A percentile compares a stretch with the other conserved stretches of the same genome.
phyloP scores from a whole-genome alignment of 2,888 invertebrate genomes.

The Sarcophaga variegata region DNA sequence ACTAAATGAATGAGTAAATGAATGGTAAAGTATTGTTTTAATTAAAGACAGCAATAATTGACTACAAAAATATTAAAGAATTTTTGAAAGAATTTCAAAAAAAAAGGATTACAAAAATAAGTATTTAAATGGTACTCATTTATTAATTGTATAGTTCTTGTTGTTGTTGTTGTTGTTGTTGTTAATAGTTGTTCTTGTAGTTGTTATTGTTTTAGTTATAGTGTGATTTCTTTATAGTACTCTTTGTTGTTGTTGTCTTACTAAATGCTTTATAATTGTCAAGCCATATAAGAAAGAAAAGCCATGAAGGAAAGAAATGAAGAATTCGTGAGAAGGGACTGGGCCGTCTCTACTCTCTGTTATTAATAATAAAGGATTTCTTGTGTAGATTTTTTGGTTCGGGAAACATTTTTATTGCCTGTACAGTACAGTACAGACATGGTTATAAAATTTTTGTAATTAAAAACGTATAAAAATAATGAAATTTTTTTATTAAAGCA shows the following conservation, averaged over 20 bases:
- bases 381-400: too few species aligned
- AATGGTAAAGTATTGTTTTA: constrained; percentile 29
- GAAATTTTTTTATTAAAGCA: too few species aligned
- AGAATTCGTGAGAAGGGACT: not conserved
- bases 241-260: constrained; percentile 24
- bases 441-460: too few species aligned
- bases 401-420: too few species aligned
- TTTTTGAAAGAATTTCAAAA: not conserved
- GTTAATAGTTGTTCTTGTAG: constrained; percentile 13
- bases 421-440: too few species aligned
- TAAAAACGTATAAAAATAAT: too few species aligned
- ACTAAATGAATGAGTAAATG: not conserved
- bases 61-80: constrained; percentile 12
- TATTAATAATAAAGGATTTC: too few species aligned
- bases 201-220: not conserved
- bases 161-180: not conserved
- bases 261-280: constrained; percentile 51
- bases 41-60: constrained; percentile 51
- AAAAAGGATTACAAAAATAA: not conserved
- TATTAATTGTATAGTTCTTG: too few species aligned
- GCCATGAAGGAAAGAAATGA: not conserved
- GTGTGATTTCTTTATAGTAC: too few species aligned
- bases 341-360: too few species aligned
- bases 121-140: too few species aligned
- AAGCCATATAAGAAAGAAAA: constrained; percentile 11